Base-by-base conservation (phyloP, 2,888 invertebrate species). In the Andrena minutula region DNA sequence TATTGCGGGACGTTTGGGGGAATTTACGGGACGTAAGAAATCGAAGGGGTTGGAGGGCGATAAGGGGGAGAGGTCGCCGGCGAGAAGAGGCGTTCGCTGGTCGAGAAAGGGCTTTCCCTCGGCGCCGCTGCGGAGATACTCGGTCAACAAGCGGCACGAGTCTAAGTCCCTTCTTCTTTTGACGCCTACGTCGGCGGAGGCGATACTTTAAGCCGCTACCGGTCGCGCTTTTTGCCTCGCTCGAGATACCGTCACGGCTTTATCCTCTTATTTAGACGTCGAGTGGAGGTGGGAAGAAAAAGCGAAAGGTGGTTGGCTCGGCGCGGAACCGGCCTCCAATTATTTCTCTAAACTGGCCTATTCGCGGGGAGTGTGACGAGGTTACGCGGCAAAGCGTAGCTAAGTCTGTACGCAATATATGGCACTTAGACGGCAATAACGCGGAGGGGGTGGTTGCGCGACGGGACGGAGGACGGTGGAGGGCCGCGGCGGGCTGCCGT, bases 61-160 rank as follows among this genome's bases (percentile, higher is more conserved):
- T 56, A 63, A 68, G 64, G 41, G 41, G 49, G 20, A 56, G 28
- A 71, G 32, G 58, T 23, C 60, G 65, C 49, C 73, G 75, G 75
- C 16, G 58, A 66, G 58, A 73, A 58, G 73, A 60, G 26, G 75
- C 58, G 87, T 89, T 90, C 82, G 90, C 82, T 88, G 78, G 82
- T 84, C 87, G 76, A 12, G 41, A 89, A 90, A 86, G 87, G 86
- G 88, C 89, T 90, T 90, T 90, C 89, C 89, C 87, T 86, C 86
- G 88, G 90, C 89, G 89, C 89, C 88, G 87, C 87, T 89, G 91
- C 89, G 88, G 90, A 89, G 91, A 86, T 86, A 84, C 84, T 86
- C 86, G 88, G 87, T 87, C 87, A 88, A 88, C 86, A 86, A 84
- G 83, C 84, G 70, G 56, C 76, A 69, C 63, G 77, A 82, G 49